Percentiles rank a stretch among this genome's conserved stretches.
phyloP scores from a whole-genome alignment of 1,140 invertebrate genomes.

The Brachionus rubens region DNA sequence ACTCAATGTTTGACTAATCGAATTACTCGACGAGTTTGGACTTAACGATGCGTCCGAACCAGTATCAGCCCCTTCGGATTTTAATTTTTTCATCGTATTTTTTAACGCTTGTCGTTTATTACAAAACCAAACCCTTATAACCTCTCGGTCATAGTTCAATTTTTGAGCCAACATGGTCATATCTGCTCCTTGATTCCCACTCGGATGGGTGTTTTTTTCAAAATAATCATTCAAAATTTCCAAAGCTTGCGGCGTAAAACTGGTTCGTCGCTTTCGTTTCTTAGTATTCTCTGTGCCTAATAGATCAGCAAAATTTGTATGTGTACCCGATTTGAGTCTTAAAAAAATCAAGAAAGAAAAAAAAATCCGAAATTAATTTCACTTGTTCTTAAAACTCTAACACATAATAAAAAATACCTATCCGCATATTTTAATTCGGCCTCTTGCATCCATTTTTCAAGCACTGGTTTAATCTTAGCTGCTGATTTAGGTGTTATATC shows the following conservation, averaged over 20 bases:
- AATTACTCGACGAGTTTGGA: slow-evolving; percentile 20
- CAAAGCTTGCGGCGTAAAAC: slow-evolving; percentile 90
- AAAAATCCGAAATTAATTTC: slow-evolving; percentile 40
- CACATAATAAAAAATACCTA: slow-evolving; percentile 45
- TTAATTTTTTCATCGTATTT: slow-evolving; percentile 62
- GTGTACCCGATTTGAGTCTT: slow-evolving; percentile 44
- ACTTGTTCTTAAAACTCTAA: neutral
- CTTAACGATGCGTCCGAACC: neutral
- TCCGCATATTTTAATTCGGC: slow-evolving; percentile 73
- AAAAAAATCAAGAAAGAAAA: slow-evolving; percentile 27
- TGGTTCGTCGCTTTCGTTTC: slow-evolving; percentile 89
- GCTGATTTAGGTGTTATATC: slow-evolving; percentile 98
- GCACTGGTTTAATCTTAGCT: slow-evolving; percentile 95
- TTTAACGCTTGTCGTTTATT: slow-evolving; percentile 95
- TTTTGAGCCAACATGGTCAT: slow-evolving; percentile 90
- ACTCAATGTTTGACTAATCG: slow-evolving; percentile 5
- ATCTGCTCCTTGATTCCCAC: slow-evolving; percentile 87
- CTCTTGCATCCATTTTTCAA: slow-evolving; percentile 96
- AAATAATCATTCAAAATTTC: slow-evolving; percentile 91
- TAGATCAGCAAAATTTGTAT: slow-evolving; percentile 82
- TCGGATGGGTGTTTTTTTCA: slow-evolving; percentile 93
- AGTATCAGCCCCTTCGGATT: neutral
- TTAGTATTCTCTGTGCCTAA: slow-evolving; percentile 92
- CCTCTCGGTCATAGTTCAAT: slow-evolving; percentile 90
- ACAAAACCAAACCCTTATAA: slow-evolving; percentile 98